Conservation (phyloP, 1,140 invertebrate species). For the Microvelia longipes region DNA sequence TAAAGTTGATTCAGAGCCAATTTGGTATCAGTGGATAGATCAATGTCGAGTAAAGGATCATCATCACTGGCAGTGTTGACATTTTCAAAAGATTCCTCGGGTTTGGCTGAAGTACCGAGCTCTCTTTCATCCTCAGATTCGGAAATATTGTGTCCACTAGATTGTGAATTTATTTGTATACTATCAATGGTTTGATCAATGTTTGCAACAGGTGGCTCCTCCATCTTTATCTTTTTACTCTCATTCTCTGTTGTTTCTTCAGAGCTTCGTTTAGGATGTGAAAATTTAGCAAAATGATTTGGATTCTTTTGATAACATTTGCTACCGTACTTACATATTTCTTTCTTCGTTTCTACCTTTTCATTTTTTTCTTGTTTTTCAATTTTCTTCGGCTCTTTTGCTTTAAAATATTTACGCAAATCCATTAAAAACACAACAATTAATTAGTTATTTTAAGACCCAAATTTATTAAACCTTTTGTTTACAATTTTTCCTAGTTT, state of each 20-base stretch:
- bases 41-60: neutral
- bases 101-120: neutral
- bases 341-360: slow-evolving; percentile 30
- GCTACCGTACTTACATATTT: slow-evolving; percentile 55
- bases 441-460: too few relatives aligned
- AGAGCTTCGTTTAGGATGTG: slow-evolving; percentile 42
- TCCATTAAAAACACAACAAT: too few relatives aligned
- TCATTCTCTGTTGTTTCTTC: neutral
- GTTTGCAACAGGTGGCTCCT: too few relatives aligned
- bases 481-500: too few relatives aligned
- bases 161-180: neutral
- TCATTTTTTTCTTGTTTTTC: neutral
- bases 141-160: neutral
- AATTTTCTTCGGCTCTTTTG: too few relatives aligned
- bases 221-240: neutral
- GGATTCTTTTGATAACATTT: slow-evolving; percentile 76
- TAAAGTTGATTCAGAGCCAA: slow-evolving; percentile 51
- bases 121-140: neutral
- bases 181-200: too few relatives aligned
- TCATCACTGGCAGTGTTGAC: neutral
- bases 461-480: too few relatives aligned
- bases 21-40: neutral
- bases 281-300: slow-evolving; percentile 54
- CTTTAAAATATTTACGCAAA: too few relatives aligned
- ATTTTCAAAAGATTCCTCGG: neutral